Conservation (phyloP, 2,797 vertebrate species). For the Esox lucius region DNA sequence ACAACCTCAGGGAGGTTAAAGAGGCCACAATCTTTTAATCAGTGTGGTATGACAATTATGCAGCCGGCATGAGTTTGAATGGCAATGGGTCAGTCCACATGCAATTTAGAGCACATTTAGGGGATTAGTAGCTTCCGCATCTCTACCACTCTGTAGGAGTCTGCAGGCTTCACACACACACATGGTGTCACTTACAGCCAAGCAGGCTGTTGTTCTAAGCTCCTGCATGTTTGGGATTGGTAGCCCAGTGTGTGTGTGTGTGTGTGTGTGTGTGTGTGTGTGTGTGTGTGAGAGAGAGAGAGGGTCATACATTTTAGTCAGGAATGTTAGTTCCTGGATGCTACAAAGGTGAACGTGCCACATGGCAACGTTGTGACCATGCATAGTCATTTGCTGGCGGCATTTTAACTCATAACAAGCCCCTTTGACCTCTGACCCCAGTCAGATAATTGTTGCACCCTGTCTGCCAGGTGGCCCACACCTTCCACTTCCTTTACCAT, state of each 20-base stretch:
- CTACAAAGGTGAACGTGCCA: not conserved
- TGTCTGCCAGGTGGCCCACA: conserved; percentile 23
- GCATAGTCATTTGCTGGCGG: conserved; percentile 19
- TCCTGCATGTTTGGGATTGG: conserved; percentile 24
- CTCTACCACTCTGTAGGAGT: not conserved
- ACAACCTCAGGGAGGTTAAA: conserved; percentile 52
- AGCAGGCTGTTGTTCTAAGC: conserved; percentile 23
- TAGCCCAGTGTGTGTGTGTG: conserved; percentile 13
- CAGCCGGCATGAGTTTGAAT: conserved; percentile 44
- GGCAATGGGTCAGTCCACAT: conserved; percentile 41
- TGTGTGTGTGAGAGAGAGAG: conserved; percentile 15
- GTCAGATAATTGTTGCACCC: conserved; percentile 28
- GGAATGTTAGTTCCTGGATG: conserved; percentile 13
- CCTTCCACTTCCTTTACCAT: conserved; percentile 36
- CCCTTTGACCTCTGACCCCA: conserved; percentile 30
- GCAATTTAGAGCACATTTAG: conserved; percentile 38
- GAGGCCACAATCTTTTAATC: conserved; percentile 59
- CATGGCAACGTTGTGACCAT: conserved; percentile 29
- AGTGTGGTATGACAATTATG: conserved; percentile 53
- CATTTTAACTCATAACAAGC: conserved; percentile 15
- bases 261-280: conserved; percentile 21
- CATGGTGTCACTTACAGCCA: conserved; percentile 14
- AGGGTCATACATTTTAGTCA: not conserved
- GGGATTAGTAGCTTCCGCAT: conserved; percentile 51
- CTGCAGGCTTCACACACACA: conserved; percentile 1